Base-by-base conservation (phyloP, 2,113 vertebrate genomes). In the Megalops atlanticus region DNA sequence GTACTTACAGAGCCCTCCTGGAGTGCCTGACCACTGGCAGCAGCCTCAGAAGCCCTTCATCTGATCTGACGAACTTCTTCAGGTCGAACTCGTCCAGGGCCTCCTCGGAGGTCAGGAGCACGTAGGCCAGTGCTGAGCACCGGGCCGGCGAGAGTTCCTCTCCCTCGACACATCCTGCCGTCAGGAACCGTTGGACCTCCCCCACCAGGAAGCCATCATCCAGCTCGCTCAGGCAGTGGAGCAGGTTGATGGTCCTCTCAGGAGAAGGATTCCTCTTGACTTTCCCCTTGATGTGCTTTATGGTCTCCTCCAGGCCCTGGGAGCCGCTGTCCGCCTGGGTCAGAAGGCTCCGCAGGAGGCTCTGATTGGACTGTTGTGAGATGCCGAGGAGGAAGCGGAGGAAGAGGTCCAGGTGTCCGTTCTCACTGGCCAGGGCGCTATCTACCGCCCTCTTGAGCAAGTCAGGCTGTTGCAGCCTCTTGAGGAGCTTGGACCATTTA, bases 351-450 rank as follows among this genome's bases (percentile, higher is more conserved):
- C 68, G 33, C 21, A 83, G 54, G 40, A 64, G 64, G 2, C 8
- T 54, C n/a, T 80, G 82, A 39, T 75, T 83, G 24, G 38, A 43
- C 18, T 68, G 16, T 6, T 35, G 73, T 47, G 77, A 78, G 16
- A 83, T 41, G 27, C 82, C 82, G 45, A 78, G 64, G 24, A 83
- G 78, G 72, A 83, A 83, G 58, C 77, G n/a, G n/a, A n/a, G n/a
- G n/a, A n/a, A n/a, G n/a, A n/a, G n/a, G n/a, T n/a, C n/a, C n/a
- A 83, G 49, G 33, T 70, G 82, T 36, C 82, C 82, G 4, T 45
- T 71, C n/a, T 64, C 16, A 68, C 5, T 47, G n/a, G 21, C 24
- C 43, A 69, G n/a, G 15, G 64, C 82, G 31, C 68, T 52, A n/a
- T 64, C 72, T 31, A 78, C 73, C 27, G 78, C 82, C 79, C 27